Evolutionary conservation across 2,797 vertebrate genomes (phyloP), one percentile per base, ranked within the genome.

Genomic region (Characodon lateralis): DNA sequence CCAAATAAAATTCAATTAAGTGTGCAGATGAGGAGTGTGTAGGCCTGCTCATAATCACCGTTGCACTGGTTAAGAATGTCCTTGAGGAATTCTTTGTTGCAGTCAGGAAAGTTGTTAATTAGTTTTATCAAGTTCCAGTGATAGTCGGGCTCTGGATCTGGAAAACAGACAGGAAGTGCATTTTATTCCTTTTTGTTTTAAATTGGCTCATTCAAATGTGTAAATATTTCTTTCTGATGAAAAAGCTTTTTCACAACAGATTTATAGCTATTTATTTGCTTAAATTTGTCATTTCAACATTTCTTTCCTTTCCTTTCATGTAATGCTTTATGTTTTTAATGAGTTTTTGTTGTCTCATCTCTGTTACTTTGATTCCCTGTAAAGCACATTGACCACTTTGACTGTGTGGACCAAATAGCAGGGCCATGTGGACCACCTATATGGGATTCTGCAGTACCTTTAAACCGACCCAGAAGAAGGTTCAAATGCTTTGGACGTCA

Each of bases 11-110:
- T 8, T 87, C 46, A 88, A 65, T 7, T 56, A 31, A 78, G 63
- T 0, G 55, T 41, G 35, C 59, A 22, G 55, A 71, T 41, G 69
- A 95, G 89, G 2, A 95, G 89, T 1, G 77, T 26, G 80, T 72
- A 82, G 31, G 93, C 93, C 89, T 91, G 71, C 66, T 92, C 35
- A 16, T 88, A 94, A 31, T 95, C 84, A 3, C 87, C 80, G 1
- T 84, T 68, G 75, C 94, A 95, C 78, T 95, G 92, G 55, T 26
- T 18, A 14, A 95, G 69, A 74, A 95, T 94, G 70, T 94, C 94
- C 85, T 93, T 72, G 24, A 95, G 83, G 78, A 91, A 88, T 46
- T 10, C 73, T 77, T 2, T 76, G 73, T 82, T 74, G 78, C 31
- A 92, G 55, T 88, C 55, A 28, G 94, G 88, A 71, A 95, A 95